phyloP scores from a whole-genome alignment of 2,888 invertebrate genomes.

The Drosophila putrida region DNA sequence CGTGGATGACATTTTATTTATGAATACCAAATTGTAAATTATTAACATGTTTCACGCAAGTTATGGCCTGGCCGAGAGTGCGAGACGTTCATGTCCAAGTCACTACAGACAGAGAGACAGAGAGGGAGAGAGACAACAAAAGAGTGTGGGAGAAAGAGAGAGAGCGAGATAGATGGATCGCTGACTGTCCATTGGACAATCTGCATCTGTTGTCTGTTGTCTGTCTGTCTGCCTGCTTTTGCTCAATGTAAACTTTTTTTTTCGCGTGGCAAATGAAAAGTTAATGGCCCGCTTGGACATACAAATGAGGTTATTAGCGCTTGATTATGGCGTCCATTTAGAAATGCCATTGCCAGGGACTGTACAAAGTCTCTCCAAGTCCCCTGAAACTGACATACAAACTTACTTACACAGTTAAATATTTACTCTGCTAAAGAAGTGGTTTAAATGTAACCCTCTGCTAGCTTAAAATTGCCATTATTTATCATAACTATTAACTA shows the following conservation, averaged over 20 bases:
- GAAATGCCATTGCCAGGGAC: slow-evolving; percentile 48
- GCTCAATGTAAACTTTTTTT: slow-evolving; percentile 44
- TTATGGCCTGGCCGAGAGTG: slow-evolving; percentile 70
- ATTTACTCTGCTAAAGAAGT: neutral
- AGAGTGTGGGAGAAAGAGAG: neutral
- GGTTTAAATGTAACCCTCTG: neutral
- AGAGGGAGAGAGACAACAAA: slow-evolving; percentile 7
- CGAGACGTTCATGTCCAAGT: slow-evolving; percentile 45
- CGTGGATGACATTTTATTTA: slow-evolving; percentile 84
- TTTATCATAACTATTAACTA: neutral
- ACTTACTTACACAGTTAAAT: neutral
- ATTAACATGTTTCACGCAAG: slow-evolving; percentile 84
- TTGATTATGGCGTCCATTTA: slow-evolving; percentile 74
- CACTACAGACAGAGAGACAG: slow-evolving; percentile 15
- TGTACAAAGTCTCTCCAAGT: neutral
- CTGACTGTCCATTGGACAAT: slow-evolving; percentile 24
- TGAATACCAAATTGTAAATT: slow-evolving; percentile 86
- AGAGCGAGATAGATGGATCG: slow-evolving; percentile 20
- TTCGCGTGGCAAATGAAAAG: slow-evolving; percentile 72
- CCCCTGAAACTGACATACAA: slow-evolving; percentile 1
- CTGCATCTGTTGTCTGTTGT: slow-evolving; percentile 20
- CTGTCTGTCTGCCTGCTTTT: slow-evolving; percentile 13
- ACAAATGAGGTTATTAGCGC: slow-evolving; percentile 80
- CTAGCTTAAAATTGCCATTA: neutral
- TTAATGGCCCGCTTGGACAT: slow-evolving; percentile 70